These are phyloP conservation scores for Pissodes strobi DNA, from an alignment of 1,140 invertebrate species.

Conservation along the genomic window DNA sequence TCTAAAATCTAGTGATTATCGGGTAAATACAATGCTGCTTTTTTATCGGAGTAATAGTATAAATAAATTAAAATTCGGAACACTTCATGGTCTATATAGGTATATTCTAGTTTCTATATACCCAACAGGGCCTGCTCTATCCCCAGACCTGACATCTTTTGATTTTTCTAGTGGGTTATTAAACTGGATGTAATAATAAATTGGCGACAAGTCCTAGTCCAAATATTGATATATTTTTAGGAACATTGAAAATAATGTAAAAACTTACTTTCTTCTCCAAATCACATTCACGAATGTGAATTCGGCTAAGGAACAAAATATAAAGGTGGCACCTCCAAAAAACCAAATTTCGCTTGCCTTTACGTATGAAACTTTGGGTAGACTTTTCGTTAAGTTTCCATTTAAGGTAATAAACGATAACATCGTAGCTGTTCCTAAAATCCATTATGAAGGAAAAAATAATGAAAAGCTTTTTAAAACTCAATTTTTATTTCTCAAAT, in stretches of 20 bases:
- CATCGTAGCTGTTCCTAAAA: conserved; percentile 78
- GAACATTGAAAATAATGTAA: neutral
- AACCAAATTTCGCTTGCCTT: conserved; percentile 91
- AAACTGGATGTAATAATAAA: no score
- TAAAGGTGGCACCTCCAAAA: conserved; percentile 79
- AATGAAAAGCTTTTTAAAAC: neutral
- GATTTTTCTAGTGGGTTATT: neutral
- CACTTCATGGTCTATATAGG: no score
- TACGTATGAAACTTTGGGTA: conserved; percentile 88
- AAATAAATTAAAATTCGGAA: no score
- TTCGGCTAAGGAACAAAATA: conserved; percentile 84
- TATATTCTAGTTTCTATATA: neutral
- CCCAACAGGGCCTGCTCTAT: neutral
- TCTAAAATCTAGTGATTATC: no score
- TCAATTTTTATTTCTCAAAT: no score
- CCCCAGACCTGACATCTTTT: neutral
- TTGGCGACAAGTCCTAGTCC: neutral
- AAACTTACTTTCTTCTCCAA: conserved; percentile 77
- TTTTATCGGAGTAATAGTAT: no score
- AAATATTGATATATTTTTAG: neutral
- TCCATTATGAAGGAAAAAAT: no score
- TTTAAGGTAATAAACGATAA: conserved; percentile 85
- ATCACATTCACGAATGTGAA: conserved; percentile 89
- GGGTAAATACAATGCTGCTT: neutral
- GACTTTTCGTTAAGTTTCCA: conserved; percentile 77